phyloP scores from a whole-genome alignment of 2,113 vertebrate genomes.

The Haemorhous mexicanus region DNA sequence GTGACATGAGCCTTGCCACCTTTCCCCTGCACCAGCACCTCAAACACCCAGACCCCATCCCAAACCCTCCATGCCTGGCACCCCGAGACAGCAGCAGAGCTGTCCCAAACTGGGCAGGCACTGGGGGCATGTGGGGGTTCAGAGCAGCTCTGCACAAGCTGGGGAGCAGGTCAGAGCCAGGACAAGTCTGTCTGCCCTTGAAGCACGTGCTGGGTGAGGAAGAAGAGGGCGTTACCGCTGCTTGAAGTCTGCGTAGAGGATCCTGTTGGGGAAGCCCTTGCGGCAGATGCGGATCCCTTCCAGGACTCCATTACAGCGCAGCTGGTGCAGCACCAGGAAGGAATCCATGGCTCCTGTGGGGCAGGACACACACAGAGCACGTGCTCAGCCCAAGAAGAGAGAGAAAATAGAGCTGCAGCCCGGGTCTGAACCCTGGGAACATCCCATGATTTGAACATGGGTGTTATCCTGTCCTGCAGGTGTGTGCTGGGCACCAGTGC shows the following conservation, averaged over 20 bases:
- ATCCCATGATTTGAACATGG: fast-evolving
- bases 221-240: slow-evolving; percentile 77
- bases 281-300: slow-evolving; percentile 93
- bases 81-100: not conserved
- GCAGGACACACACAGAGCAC: not conserved
- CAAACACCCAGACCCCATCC: not conserved
- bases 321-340: slow-evolving; percentile 89
- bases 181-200: not conserved
- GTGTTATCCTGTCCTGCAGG: not conserved
- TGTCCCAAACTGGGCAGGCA: not conserved
- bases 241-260: slow-evolving; percentile 91
- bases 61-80: not conserved
- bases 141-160: not conserved
- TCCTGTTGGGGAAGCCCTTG: slow-evolving; percentile 93
- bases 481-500: not conserved
- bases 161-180: not conserved
- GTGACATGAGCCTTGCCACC: not conserved
- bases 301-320: slow-evolving; percentile 89
- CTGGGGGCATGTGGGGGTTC: fast-evolving
- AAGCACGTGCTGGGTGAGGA: fast-evolving
- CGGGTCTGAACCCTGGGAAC: not conserved
- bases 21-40: not conserved
- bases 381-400: not conserved
- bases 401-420: not conserved
- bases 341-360: slow-evolving; percentile 86